Conservation (phyloP, 2,113 vertebrate genomes). For the Telmatochromis sp. region DNA sequence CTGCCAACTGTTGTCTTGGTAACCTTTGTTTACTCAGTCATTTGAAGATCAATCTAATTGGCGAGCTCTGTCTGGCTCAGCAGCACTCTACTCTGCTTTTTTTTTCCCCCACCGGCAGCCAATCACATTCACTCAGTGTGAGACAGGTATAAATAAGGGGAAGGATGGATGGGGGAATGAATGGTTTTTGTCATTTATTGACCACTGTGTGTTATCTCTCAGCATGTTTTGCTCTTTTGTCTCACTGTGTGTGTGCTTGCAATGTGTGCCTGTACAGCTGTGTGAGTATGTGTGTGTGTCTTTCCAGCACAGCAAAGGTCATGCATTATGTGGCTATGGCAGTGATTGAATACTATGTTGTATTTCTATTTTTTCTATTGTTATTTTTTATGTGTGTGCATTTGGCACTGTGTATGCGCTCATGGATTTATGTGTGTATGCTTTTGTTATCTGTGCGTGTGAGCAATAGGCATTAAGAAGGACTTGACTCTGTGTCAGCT, state of each 20-base stretch:
- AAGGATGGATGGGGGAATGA: conserved; percentile 36
- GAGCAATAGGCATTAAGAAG: neutral
- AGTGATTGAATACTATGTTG: neutral
- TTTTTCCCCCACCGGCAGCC: neutral
- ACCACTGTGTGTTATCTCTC: conserved; percentile 34
- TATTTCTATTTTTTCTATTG: neutral
- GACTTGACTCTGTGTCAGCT: neutral
- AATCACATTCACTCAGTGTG: conserved; percentile 28
- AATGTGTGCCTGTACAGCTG: neutral
- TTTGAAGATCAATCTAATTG: conserved; percentile 59
- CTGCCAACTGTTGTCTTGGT: conserved; percentile 37
- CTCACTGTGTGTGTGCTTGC: neutral
- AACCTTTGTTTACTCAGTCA: conserved; percentile 51
- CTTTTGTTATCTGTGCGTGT: neutral
- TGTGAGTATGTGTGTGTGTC: neutral
- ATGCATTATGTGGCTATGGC: neutral
- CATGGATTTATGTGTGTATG: neutral
- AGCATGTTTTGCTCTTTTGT: conserved; percentile 1
- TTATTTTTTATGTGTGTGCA: neutral
- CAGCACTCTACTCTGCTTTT: neutral
- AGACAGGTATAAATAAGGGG: conserved; percentile 43
- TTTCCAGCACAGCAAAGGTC: conserved; percentile 18
- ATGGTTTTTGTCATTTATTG: conserved; percentile 58
- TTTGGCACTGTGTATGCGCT: neutral
- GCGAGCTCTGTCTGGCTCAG: conserved; percentile 1